Evolutionary conservation across 2,888 invertebrate species (phyloP).

Genomic region (Linnaemya vulpina): DNA sequence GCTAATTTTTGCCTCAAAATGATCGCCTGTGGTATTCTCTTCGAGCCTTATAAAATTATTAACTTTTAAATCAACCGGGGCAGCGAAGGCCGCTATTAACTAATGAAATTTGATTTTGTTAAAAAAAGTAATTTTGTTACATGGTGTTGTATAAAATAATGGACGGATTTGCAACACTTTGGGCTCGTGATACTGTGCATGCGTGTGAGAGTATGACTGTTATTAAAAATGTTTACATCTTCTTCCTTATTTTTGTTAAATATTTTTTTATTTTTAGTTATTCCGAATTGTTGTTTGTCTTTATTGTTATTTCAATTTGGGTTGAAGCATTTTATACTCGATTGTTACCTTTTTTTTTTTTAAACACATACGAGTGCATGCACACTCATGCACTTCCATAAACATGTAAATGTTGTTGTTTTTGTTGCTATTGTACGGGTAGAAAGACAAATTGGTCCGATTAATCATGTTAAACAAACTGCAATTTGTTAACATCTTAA

Average conservation of each 20-base stretch:
- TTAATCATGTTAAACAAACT: slow-evolving; percentile 68
- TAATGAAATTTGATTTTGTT: too few species aligned
- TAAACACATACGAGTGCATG: not conserved
- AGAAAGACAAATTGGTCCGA: slow-evolving; percentile 65
- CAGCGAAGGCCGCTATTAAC: too few species aligned
- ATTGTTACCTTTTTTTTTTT: slow-evolving; percentile 5
- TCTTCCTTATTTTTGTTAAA: not conserved
- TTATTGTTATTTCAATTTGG: slow-evolving; percentile 34
- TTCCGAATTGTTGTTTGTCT: not conserved
- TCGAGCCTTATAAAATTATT: too few species aligned
- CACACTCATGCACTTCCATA: too few species aligned
- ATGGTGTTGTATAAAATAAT: slow-evolving; percentile 45
- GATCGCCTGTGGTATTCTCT: too few species aligned
- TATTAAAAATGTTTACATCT: not conserved
- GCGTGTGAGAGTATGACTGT: not conserved
- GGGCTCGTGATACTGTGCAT: slow-evolving; percentile 4
- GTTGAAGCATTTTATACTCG: slow-evolving; percentile 27
- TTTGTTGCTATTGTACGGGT: not conserved
- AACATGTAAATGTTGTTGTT: not conserved
- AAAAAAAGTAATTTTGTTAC: too few species aligned
- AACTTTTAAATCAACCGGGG: too few species aligned
- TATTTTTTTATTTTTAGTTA: not conserved
- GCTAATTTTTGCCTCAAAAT: too few species aligned
- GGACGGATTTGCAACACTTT: slow-evolving; percentile 24
- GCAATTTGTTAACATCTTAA: slow-evolving; percentile 55